Base-by-base conservation (phyloP, 2,888 invertebrate species). In the Chalcis sispes region DNA sequence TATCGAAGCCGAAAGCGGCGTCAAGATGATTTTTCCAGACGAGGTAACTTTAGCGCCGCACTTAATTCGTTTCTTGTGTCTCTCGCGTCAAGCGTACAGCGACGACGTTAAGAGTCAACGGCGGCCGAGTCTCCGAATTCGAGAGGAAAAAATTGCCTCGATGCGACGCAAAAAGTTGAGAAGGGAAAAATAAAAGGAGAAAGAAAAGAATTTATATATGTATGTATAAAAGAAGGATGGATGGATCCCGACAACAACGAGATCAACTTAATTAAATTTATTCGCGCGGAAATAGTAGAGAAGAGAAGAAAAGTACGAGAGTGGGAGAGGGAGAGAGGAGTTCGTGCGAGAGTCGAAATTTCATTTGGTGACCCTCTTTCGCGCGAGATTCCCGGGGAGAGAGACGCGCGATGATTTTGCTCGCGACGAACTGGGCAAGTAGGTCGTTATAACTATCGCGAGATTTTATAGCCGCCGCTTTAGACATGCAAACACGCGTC, bases 251-350 rank as follows among this genome's bases (percentile, higher is more conserved):
- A 10, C 29, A 46, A 20, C 18, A 59, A 65, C 48, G 62, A 74
- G 65, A 74, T 74, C 65, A 61, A 75, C 58, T 75, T 80, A 77
- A 80, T 80, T 79, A 80, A 80, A 80, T 79, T 79, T 73, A 75
- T 71, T 75, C 80, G 69, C 59, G 72, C 70, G 78, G 71, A 78
- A 71, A 71, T 71, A 72, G n/a, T n/a, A n/a, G n/a, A n/a, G n/a
- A n/a, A n/a, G n/a, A n/a, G n/a, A n/a, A n/a, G n/a, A n/a, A n/a
- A n/a, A n/a, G n/a, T n/a, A n/a, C n/a, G n/a, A n/a, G n/a, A n/a
- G n/a, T n/a, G n/a, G n/a, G n/a, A n/a, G n/a, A n/a, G n/a, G n/a
- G n/a, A n/a, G n/a, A n/a, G n/a, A n/a, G n/a, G 78, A 69, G 52
- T 59, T 54, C 66, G 70, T 48, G 40, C 65, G 66, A 40, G 59